A percentile compares a stretch with the other conserved stretches of the same genome.
These are phyloP conservation scores for Chaunax sp. DNA, from an alignment of 2,797 vertebrate species.

Conservation along the genomic window DNA sequence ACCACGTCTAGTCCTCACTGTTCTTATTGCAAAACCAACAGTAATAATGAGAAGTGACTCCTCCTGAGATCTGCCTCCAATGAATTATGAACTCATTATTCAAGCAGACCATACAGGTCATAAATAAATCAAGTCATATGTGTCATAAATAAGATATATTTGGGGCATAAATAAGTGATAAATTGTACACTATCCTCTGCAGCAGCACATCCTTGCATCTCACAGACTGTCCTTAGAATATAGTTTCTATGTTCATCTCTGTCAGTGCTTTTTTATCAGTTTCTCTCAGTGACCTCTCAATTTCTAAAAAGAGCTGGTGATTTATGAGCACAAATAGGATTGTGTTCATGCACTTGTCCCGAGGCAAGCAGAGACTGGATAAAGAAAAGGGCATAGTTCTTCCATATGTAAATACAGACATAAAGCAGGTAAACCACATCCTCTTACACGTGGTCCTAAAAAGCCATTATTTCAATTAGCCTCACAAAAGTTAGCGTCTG, in stretches of 20 bases:
- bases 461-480: slow-evolving; percentile 16
- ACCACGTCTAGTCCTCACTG: slow-evolving; percentile 27
- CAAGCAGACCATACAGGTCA: slow-evolving; percentile 46
- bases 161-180: slow-evolving; percentile 72
- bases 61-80: slow-evolving; percentile 37
- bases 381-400: slow-evolving; percentile 4
- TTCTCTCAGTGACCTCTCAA: slow-evolving; percentile 17
- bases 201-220: slow-evolving; percentile 29
- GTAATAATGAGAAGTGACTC: slow-evolving; percentile 52
- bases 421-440: slow-evolving; percentile 36
- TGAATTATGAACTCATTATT: slow-evolving; percentile 70
- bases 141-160: slow-evolving; percentile 75
- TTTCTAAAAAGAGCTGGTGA: slow-evolving; percentile 27
- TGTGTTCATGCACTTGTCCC: slow-evolving; percentile 22
- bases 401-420: slow-evolving; percentile 25
- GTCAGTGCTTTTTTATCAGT: slow-evolving; percentile 20
- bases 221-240: slow-evolving; percentile 14
- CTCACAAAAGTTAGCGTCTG: slow-evolving; percentile 55
- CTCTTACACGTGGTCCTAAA: slow-evolving; percentile 6
- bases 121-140: slow-evolving; percentile 60
- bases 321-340: slow-evolving; percentile 20
- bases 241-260: slow-evolving; percentile 32
- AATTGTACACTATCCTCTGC: slow-evolving; percentile 48
- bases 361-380: slow-evolving; percentile 23
- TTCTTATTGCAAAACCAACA: slow-evolving; percentile 38